Percentiles rank a stretch among this genome's conserved stretches.
These are phyloP conservation scores for Cranoglanis bouderius DNA, from an alignment of 2,113 vertebrate species.

Conservation along the genomic window DNA sequence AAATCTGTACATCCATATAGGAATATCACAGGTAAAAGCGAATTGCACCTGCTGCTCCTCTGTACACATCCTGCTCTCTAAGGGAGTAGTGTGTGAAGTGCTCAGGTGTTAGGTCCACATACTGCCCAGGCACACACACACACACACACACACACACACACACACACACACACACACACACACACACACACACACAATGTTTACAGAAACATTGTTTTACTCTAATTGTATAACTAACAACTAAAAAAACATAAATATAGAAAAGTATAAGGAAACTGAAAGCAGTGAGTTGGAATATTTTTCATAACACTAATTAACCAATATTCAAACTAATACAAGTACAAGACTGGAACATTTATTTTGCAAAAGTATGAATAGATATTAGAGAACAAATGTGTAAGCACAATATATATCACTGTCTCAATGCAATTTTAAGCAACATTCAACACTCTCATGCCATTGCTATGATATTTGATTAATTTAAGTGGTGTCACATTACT, in stretches of 20 bases:
- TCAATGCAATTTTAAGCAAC: background rate
- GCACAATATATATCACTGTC: background rate
- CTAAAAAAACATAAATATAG: background rate
- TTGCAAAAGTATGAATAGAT: background rate
- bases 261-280: background rate
- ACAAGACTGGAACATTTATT: background rate
- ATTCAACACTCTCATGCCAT: background rate
- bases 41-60: conserved; percentile 29
- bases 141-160: background rate
- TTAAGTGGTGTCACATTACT: background rate
- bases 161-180: background rate
- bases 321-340: background rate
- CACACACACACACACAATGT: background rate
- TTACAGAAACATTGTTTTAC: background rate
- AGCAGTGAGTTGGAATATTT: background rate
- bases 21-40: conserved; percentile 31
- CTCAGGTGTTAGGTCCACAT: background rate
- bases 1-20: conserved; percentile 64
- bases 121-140: background rate
- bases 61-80: background rate
- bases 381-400: background rate
- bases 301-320: background rate
- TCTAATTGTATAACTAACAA: background rate
- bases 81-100: background rate
- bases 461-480: background rate